Evolutionary conservation across 2,797 vertebrate genomes (phyloP), one percentile per base, ranked within the genome.

Genomic region (Gastrophryne carolinensis): DNA sequence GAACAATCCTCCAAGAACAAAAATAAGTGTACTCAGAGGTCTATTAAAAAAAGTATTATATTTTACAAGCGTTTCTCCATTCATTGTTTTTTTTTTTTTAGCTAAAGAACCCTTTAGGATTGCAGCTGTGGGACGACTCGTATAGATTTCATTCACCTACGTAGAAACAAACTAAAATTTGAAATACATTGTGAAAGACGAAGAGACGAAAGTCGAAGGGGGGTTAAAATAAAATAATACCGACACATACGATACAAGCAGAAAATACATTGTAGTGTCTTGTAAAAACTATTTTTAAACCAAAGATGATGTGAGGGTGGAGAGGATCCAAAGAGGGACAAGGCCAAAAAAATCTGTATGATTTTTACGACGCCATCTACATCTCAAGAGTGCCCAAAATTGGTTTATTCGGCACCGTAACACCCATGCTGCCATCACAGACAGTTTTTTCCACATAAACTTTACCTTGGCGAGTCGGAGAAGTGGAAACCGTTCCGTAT

Each of bases 281-380:
- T 65, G 52, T 77, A 77, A 77, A 44, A 77, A 65, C 67, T 77
- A 77, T 77, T 77, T 71, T 64, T 77, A 77, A 27, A 32, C 19
- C 5, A 77, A 68, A 32, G 65, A 77, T 70, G 24, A 77, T 77
- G 75, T 71, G 60, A 71, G 60, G 58, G 6, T 5, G 29, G 9
- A 37, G 41, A 34, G 58, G 32, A 37, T 77, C 75, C 74, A 77
- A 29, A 21, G 10, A 15, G 5, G 27, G 35, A 39, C 30, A 34
- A 39, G 26, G 74, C 57, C 67, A 65, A 57, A 7, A 65, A 57
- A 7, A 29, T 13, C 37, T 64, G 73, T 32, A 54, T 49, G 50
- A 17, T 58, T 77, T n/a, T 77, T 65, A 57, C 57, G 66, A 61
- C 47, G 32, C 37, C 4, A 44, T 64, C 39, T 44, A 44, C 39